phyloP scores from a whole-genome alignment of 2,113 vertebrate species.

The Siphamia tubifer region DNA sequence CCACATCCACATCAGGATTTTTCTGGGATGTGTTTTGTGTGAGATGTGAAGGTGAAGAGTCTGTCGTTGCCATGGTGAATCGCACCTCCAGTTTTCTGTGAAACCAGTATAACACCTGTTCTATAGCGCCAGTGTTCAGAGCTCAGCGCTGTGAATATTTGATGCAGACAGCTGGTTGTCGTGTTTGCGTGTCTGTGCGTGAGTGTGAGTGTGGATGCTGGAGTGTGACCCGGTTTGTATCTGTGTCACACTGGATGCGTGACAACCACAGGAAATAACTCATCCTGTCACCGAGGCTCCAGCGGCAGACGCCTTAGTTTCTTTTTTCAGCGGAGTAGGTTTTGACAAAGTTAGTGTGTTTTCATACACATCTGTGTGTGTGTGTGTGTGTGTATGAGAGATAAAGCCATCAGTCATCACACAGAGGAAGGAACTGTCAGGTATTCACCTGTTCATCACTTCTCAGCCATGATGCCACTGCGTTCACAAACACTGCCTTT shows the following conservation, averaged over 20 bases:
- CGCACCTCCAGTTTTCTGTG: conserved; percentile 8
- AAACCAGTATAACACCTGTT: conserved; percentile 30
- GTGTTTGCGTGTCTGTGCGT: neutral
- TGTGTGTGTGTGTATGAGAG: neutral
- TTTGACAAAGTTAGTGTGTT: conserved; percentile 17
- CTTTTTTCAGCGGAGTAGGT: neutral
- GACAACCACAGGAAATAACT: conserved; percentile 20
- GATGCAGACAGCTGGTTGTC: conserved; percentile 49
- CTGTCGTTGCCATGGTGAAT: neutral
- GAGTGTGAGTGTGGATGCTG: neutral
- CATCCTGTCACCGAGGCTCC: neutral
- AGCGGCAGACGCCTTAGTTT: neutral
- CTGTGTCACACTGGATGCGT: conserved; percentile 18
- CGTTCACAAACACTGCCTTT: neutral
- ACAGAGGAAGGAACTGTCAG: neutral
- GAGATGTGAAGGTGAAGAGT: conserved; percentile 1
- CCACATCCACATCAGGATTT: too few species aligned
- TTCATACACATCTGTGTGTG: neutral
- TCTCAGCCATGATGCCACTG: neutral
- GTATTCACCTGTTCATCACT: neutral
- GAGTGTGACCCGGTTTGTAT: conserved; percentile 10
- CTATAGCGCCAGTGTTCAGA: conserved; percentile 13
- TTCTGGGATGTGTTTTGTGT: neutral
- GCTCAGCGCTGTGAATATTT: conserved; percentile 49
- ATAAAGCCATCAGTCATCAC: neutral